Evolutionary conservation across 2,113 vertebrate species (phyloP), one percentile per base, ranked within the genome.

Genomic region (Siniperca chuatsi): DNA sequence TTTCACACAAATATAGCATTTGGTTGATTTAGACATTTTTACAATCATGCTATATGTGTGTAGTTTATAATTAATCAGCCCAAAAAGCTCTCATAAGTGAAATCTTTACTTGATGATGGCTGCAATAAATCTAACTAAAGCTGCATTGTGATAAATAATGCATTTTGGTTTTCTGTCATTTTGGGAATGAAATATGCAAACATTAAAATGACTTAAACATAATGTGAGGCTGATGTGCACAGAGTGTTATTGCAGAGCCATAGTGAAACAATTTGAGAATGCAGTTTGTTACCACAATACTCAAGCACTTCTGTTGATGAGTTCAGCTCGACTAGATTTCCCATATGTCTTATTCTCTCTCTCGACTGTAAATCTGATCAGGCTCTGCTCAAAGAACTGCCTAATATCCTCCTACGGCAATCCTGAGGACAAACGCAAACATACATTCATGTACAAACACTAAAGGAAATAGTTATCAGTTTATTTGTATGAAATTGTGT

Each of bases 341-440:
- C 82, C 89, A 72, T 60, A 72, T 67, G 90, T 89, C 86, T 87
- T 81, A 42, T 82, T 84, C 71, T 61, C 79, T 77, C 73, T 42
- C 58, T 73, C 79, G 2, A 75, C 81, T 82, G 87, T 92, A 89
- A 87, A 91, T 92, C 72, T 82, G 86, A 91, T 90, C 83, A 85
- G 77, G 37, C 75, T 62, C 55, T 52, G 71, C 86, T 83, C 81
- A 66, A 78, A 89, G 78, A 77, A 65, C 73, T n/a, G 75, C 55
- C 82, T 80, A 50, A 86, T 87, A 79, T 85, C 81, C 73, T 87
- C 85, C 84, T 72, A 90, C 60, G 6, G 80, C 62, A n/a, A 84
- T 35, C 54, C 58, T 4, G 52, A 87, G 79, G 85, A 85, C 72
- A 78, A 79, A 87, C 67, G 76, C 44, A 77, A 48, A 79, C 61